Evolutionary conservation across 2,113 vertebrate species (phyloP), one percentile per base, ranked within the genome.

Genomic region (Reinhardtius hippoglossoides): DNA sequence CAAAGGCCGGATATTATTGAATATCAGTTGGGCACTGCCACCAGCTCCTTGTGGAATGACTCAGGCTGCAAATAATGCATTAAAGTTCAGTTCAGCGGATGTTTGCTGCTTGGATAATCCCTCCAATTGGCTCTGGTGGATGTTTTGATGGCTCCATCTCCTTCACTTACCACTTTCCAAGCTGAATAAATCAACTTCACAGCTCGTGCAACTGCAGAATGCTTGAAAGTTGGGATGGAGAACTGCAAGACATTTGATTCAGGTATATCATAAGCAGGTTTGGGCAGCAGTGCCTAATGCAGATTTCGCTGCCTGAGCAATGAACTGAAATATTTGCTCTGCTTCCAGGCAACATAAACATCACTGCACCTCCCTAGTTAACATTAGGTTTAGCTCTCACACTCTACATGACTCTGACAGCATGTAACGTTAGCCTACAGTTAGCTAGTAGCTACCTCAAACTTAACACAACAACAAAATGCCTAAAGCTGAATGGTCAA

Each of bases 1-100:
- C 74, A 81, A 77, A 81, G 70, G 44, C 72, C 54, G 37, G 40
- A 27, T 71, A 42, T 85, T 81, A 80, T 62, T 84, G 81, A 81
- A 78, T 69, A 69, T 74, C 79, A 80, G 56, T 61, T 27, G 48
- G 31, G 46, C 54, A 54, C 62, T 31, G 71, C 44, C 67, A 21
- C 61, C 2, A n/a, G 62, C 68, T 76, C 71, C 13, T 44, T 57
- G 59, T 68, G 48, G 42, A 78, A 54, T 67, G 35, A 71, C 78
- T 81, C 44, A 24, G 21, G 52, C 58, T 65, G 46, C 64, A 82
- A 86, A 83, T 74, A 66, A 83, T 50, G 76, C 57, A 65, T 67
- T 70, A 27, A 76, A 67, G 75, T 82, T 78, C 71, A 84, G 18
- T 74, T 27, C 67, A 63, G 55, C 48, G 57, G 54, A 72, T 78